Conservation (phyloP, 1,140 invertebrate genomes). For the Plutomurus gul region DNA sequence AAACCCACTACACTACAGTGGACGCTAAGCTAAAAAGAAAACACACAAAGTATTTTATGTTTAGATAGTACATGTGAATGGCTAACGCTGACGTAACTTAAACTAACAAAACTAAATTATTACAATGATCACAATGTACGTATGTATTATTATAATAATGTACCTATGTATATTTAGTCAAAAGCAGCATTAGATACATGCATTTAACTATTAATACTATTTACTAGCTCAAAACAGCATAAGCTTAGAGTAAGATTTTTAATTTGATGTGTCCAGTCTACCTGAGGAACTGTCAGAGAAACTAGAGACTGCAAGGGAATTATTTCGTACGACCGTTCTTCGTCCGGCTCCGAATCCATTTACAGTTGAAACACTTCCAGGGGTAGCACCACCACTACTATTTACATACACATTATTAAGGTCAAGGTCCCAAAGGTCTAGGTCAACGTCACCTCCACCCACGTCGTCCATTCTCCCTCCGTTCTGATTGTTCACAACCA, state of each 20-base stretch:
- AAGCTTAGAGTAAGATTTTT: no score
- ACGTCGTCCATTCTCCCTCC: constrained; percentile 57
- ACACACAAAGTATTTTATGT: no score
- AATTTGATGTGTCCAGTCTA: neutral
- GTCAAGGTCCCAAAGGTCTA: constrained; percentile 79
- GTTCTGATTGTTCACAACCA: constrained; percentile 62
- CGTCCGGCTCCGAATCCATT: constrained; percentile 16
- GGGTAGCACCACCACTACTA: constrained; percentile 35
- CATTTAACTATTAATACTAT: no score
- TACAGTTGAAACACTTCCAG: constrained; percentile 56
- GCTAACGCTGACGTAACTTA: no score
- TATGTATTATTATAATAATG: no score
- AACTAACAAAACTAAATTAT: no score
- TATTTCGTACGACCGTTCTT: constrained; percentile 37
- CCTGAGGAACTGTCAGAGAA: constrained; percentile 48
- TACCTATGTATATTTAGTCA: no score
- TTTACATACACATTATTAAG: constrained; percentile 58
- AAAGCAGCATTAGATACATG: no score
- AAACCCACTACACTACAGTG: no score
- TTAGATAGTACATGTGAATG: no score
- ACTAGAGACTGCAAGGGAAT: constrained; percentile 43
- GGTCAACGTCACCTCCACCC: constrained; percentile 67
- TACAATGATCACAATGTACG: no score
- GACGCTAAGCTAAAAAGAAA: no score
- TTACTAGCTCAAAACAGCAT: neutral